Conservation (phyloP, 2,888 invertebrate genomes). For the Nephrotoma guestfalica region DNA sequence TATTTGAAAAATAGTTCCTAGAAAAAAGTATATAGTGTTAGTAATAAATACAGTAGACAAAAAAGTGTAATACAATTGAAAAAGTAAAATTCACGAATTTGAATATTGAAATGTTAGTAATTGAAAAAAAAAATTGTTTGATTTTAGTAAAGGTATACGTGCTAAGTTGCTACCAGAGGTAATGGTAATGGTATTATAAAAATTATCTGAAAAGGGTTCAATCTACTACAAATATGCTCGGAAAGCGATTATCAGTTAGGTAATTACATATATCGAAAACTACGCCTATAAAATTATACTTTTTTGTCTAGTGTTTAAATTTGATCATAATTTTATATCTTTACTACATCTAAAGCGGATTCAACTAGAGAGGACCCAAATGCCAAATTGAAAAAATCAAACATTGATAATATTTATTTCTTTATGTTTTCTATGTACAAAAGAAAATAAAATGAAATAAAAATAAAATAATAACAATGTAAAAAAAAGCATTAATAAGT, state of each 20-base stretch:
- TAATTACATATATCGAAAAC: not conserved
- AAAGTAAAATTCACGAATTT: not conserved
- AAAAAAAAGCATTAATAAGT: not conserved
- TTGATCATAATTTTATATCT: not conserved
- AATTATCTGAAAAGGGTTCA: not conserved
- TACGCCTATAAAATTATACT: not conserved
- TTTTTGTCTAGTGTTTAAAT: not conserved
- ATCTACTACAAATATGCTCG: not conserved
- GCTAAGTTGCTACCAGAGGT: not conserved
- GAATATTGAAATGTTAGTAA: not conserved
- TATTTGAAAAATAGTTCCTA: not conserved
- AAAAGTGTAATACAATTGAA: not conserved
- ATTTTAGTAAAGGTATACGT: not conserved
- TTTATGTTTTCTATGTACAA: not conserved
- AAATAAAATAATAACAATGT: not conserved
- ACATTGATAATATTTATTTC: not conserved
- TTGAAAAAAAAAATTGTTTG: not conserved
- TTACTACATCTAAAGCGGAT: not conserved
- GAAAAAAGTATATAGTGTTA: not conserved
- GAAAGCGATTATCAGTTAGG: not conserved
- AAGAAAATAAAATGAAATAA: not conserved
- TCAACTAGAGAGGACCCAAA: conserved; percentile 4
- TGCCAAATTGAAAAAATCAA: conserved; percentile 4
- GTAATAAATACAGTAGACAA: not conserved
- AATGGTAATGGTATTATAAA: not conserved